Evolutionary conservation across 1,140 invertebrate species (phyloP).

Genomic region (Chionoecetes opilio): DNA sequence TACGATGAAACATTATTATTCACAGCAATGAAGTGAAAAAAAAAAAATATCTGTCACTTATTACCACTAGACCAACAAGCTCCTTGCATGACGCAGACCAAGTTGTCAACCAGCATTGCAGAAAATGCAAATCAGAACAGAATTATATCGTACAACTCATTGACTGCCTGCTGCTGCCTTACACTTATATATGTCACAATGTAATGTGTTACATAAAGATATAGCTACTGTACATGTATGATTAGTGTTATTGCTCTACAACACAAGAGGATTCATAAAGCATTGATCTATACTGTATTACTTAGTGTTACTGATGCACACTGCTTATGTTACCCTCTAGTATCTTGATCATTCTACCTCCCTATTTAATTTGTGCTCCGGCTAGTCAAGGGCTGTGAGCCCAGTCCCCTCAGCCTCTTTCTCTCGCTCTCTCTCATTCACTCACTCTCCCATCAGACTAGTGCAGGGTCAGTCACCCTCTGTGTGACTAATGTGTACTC

Average conservation of each 20-base stretch:
- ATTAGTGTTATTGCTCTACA: conserved; percentile 76
- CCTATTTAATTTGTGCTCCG: conserved; percentile 43
- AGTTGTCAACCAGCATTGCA: background rate
- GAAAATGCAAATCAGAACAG: background rate
- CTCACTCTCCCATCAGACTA: conserved; percentile 53
- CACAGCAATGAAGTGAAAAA: too few relatives aligned
- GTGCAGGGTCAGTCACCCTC: conserved; percentile 22
- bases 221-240: conserved; percentile 71
- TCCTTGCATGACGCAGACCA: conserved; percentile 43
- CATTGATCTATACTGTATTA: conserved; percentile 62
- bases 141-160: background rate
- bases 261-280: conserved; percentile 71
- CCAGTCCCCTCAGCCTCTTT: conserved; percentile 37
- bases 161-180: conserved; percentile 12
- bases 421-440: background rate
- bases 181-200: conserved; percentile 2
- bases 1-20: too few relatives aligned
- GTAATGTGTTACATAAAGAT: conserved; percentile 52
- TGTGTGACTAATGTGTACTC: background rate
- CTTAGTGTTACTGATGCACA: conserved; percentile 59
- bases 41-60: background rate
- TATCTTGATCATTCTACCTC: conserved; percentile 44
- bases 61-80: conserved; percentile 66
- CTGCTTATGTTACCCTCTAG: conserved; percentile 33
- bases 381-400: background rate